phyloP scores from a whole-genome alignment of 2,888 invertebrate genomes.

The Lasioglossum zephyrum region DNA sequence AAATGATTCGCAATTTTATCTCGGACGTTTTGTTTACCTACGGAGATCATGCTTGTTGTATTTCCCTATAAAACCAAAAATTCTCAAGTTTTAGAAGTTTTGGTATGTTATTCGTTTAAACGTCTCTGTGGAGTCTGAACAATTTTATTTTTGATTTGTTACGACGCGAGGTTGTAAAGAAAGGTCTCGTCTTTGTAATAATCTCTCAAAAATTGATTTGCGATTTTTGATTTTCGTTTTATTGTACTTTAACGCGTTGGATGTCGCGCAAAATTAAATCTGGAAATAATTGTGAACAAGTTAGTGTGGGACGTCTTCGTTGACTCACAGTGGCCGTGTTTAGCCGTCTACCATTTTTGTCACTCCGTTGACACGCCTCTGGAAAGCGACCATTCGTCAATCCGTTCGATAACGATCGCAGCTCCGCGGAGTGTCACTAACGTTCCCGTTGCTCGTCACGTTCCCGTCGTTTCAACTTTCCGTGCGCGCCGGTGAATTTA shows the following conservation, averaged over 20 bases:
- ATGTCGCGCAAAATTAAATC: background rate
- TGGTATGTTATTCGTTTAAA: background rate
- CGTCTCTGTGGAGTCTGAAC: background rate
- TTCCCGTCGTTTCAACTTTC: background rate
- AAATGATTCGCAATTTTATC: background rate
- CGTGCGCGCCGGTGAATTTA: constrained; percentile 69
- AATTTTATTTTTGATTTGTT: background rate
- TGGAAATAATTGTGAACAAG: background rate
- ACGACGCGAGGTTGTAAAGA: background rate
- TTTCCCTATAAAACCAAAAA: background rate
- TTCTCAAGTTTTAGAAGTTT: background rate
- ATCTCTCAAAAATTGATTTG: background rate
- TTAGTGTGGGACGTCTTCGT: background rate
- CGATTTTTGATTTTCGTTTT: background rate
- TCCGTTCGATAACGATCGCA: constrained; percentile 6
- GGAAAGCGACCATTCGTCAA: constrained; percentile 3
- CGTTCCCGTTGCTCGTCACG: constrained; percentile 5
- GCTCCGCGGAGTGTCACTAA: background rate
- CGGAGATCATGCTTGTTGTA: background rate
- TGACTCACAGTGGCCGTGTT: background rate
- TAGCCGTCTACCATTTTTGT: background rate
- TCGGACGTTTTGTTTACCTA: background rate
- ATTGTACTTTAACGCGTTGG: background rate
- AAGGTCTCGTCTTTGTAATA: background rate
- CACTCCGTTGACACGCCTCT: background rate